phyloP scores from a whole-genome alignment of 2,888 invertebrate genomes.

The Teinopalpus imperialis region DNA sequence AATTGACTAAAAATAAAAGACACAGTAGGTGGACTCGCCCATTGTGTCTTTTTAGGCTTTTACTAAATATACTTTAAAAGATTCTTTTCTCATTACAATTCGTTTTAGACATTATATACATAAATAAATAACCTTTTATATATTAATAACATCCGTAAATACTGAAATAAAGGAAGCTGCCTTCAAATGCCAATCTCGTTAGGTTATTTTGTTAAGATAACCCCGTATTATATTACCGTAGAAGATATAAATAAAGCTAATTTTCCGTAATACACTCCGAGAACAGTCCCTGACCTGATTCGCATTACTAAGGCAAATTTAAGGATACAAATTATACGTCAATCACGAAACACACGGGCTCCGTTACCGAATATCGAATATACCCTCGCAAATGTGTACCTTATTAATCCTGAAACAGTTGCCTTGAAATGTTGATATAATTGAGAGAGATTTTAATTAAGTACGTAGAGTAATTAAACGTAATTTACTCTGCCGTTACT shows the following conservation, averaged over 20 bases:
- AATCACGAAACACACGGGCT: slow-evolving; percentile 9
- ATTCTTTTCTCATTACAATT: too few relatives aligned
- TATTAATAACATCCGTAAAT: background rate
- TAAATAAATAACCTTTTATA: background rate
- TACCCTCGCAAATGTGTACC: slow-evolving; percentile 1
- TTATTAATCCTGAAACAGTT: slow-evolving; percentile 19
- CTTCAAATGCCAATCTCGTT: slow-evolving; percentile 10
- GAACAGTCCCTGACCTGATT: slow-evolving; percentile 15
- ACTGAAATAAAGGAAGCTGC: background rate
- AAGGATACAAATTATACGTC: slow-evolving; percentile 12
- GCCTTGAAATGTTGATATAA: slow-evolving; percentile 12
- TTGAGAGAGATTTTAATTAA: slow-evolving; percentile 20
- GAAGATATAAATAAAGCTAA: background rate
- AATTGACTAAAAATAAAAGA: too few relatives aligned
- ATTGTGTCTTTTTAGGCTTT: too few relatives aligned
- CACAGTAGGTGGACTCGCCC: too few relatives aligned
- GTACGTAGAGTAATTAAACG: slow-evolving; percentile 11
- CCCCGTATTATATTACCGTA: background rate
- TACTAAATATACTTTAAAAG: too few relatives aligned
- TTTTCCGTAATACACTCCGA: background rate
- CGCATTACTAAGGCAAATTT: slow-evolving; percentile 4
- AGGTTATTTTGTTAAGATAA: background rate
- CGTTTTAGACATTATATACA: background rate
- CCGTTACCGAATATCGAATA: slow-evolving; percentile 16
- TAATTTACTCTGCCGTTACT: slow-evolving; percentile 8